Conservation (phyloP, 2,797 vertebrate species). For the Alca torda region DNA sequence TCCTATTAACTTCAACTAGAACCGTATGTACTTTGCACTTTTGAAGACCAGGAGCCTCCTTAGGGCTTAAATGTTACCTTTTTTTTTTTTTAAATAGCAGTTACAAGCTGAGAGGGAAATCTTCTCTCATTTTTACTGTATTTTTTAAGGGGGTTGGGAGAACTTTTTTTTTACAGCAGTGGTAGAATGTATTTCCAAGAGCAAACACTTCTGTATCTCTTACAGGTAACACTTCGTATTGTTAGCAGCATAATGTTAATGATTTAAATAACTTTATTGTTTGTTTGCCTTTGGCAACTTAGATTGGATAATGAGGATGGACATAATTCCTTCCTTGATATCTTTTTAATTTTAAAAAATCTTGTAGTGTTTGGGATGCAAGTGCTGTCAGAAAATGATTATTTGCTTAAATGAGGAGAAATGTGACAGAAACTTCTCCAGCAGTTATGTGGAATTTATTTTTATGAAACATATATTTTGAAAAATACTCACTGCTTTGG, state of each 20-base stretch:
- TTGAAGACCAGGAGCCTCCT: slow-evolving; percentile 16
- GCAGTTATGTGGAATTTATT: neutral
- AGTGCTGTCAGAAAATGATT: neutral
- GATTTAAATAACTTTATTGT: neutral
- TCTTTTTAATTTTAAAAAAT: neutral
- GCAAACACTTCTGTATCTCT: neutral
- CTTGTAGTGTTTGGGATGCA: neutral
- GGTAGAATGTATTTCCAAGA: neutral
- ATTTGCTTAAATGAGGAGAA: neutral
- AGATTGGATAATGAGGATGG: neutral
- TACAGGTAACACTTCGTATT: neutral
- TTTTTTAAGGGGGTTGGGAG: neutral
- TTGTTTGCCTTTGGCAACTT: neutral
- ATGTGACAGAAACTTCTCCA: neutral
- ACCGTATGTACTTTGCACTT: neutral
- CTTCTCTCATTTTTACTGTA: neutral
- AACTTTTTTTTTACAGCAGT: neutral
- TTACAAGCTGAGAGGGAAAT: neutral
- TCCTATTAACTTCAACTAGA: slow-evolving; percentile 21
- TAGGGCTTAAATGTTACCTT: neutral
- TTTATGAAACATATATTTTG: neutral
- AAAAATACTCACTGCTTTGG: neutral
- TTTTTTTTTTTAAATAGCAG: neutral
- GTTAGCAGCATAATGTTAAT: neutral
- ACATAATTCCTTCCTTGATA: neutral